These are phyloP conservation scores for Phenacoccus solenopsis DNA, from an alignment of 1,140 invertebrate species.

Conservation along the genomic window DNA sequence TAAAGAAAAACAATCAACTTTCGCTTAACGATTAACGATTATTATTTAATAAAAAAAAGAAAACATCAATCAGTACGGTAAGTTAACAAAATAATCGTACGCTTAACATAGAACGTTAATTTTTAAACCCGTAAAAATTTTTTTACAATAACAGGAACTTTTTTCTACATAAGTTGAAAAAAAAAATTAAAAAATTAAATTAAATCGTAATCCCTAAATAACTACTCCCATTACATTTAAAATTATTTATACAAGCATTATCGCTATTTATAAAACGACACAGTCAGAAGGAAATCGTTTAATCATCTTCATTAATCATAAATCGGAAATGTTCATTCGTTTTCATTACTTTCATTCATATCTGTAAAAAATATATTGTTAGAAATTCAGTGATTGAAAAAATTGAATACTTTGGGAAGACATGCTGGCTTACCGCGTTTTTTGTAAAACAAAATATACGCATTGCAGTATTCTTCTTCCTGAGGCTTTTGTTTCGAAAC, in stretches of 20 bases:
- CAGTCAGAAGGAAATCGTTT: no score
- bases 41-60: not conserved
- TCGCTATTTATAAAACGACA: no score
- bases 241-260: no score
- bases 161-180: not conserved
- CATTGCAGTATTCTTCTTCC: constrained; percentile 49
- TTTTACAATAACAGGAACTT: not conserved
- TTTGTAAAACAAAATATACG: constrained; percentile 57
- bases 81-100: not conserved
- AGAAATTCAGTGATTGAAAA: no score
- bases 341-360: no score
- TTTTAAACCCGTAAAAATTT: not conserved
- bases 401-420: no score
- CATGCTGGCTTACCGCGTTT: constrained; percentile 36
- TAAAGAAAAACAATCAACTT: not conserved
- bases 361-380: not conserved
- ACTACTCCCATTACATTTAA: not conserved
- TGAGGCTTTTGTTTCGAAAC: constrained; percentile 44
- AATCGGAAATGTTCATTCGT: no score
- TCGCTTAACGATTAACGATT: not conserved
- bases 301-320: no score
- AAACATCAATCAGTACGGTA: constrained; percentile 1
- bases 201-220: not conserved
- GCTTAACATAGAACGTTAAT: not conserved
- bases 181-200: not conserved